These are phyloP conservation scores for Oxytorus armatus DNA, from an alignment of 2,888 invertebrate species.

Conservation along the genomic window DNA sequence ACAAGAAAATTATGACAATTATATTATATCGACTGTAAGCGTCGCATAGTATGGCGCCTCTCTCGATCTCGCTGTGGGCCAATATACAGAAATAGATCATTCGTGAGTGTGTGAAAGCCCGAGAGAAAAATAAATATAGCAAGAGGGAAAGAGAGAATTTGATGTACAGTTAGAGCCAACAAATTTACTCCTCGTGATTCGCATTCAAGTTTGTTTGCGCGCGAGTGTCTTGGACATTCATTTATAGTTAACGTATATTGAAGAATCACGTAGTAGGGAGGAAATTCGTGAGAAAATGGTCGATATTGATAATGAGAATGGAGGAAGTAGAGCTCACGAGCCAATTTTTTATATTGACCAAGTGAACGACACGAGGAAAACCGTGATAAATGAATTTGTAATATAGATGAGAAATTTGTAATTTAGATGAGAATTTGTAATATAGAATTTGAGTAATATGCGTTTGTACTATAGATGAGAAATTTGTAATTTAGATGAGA, in stretches of 20 bases:
- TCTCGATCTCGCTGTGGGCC: constrained; percentile 17
- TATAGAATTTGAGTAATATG: too few species aligned
- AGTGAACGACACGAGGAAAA: not conserved
- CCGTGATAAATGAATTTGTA: not conserved
- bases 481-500: not conserved
- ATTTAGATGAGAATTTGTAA: not conserved
- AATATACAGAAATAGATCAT: constrained; percentile 58
- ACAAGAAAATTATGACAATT: constrained; percentile 57
- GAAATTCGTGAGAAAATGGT: constrained; percentile 23
- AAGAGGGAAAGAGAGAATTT: constrained; percentile 6
- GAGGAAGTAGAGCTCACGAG: not conserved
- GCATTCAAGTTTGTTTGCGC: constrained; percentile 1
- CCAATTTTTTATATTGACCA: not conserved
- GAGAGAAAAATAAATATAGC: constrained; percentile 1
- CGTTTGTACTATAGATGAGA: not conserved
- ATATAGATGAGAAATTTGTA: not conserved
- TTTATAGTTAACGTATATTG: too few species aligned
- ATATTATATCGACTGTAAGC: constrained; percentile 39
- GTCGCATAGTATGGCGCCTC: constrained; percentile 40
- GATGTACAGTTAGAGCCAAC: constrained; percentile 47
- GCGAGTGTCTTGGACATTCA: too few species aligned
- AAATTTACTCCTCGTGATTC: constrained; percentile 49
- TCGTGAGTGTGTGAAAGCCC: constrained; percentile 16
- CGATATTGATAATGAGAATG: not conserved
- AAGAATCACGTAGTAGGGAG: constrained; percentile 23